Conservation (phyloP, 2,797 vertebrate species). For the Cheirogaleus major region DNA sequence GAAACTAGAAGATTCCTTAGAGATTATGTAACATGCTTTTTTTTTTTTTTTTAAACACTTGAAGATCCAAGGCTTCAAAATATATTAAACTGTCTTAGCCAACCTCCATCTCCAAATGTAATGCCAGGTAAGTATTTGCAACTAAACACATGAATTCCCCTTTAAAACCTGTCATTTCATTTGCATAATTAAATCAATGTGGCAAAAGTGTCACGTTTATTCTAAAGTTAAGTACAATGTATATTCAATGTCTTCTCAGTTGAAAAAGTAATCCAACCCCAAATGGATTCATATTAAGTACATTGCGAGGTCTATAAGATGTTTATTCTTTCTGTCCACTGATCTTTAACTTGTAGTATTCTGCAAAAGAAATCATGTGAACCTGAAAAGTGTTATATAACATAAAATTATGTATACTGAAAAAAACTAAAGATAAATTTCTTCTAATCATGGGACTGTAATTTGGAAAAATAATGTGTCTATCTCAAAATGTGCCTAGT, state of each 20-base stretch:
- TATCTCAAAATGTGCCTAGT: neutral
- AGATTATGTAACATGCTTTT: neutral
- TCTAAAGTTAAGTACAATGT: neutral
- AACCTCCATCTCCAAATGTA: neutral
- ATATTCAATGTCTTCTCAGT: neutral
- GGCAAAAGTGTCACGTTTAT: neutral
- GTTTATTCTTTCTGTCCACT: neutral
- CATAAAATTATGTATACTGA: neutral
- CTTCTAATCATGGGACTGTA: neutral
- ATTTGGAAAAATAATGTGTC: neutral
- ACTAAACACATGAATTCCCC: neutral
- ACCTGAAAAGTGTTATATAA: neutral
- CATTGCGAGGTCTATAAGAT: neutral
- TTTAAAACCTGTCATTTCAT: neutral
- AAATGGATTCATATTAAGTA: neutral
- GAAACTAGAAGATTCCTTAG: neutral
- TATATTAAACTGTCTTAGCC: neutral
- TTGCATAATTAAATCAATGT: neutral
- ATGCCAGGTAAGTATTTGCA: neutral
- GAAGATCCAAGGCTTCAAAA: neutral
- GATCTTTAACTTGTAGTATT: neutral
- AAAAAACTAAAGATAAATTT: neutral
- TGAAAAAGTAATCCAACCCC: neutral
- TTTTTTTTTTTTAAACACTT: neutral
- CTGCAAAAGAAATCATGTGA: constrained; percentile 15